phyloP scores from a whole-genome alignment of 1,140 invertebrate species.

The Nasonia longicornis region DNA sequence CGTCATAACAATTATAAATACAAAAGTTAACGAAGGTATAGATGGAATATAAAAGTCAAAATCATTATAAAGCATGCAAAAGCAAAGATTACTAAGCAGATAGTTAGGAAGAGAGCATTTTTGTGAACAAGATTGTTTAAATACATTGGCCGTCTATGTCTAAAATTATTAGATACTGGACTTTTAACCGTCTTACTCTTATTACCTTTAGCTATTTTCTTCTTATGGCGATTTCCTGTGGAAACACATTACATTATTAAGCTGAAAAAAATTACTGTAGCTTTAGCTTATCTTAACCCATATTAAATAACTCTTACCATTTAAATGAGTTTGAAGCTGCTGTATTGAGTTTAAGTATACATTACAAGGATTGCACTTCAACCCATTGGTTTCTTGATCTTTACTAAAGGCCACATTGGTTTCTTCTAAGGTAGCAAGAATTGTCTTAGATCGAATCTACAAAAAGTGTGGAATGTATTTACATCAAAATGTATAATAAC shows the following conservation, averaged over 20 bases:
- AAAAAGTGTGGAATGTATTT: conserved; percentile 22
- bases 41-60: conserved; percentile 59
- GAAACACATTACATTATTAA: conserved; percentile 40
- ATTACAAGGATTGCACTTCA: conserved; percentile 69
- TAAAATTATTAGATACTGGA: conserved; percentile 54
- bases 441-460: conserved; percentile 65
- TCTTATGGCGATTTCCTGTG: conserved; percentile 66
- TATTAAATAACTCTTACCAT: conserved; percentile 59
- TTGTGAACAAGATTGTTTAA: conserved; percentile 57
- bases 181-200: conserved; percentile 55
- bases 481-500: not conserved
- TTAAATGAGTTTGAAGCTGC: conserved; percentile 70
- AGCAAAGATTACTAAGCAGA: conserved; percentile 58
- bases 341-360: conserved; percentile 69
- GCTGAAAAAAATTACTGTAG: conserved; percentile 8
- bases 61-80: conserved; percentile 59
- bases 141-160: conserved; percentile 54
- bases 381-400: conserved; percentile 65
- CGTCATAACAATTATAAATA: conserved; percentile 26
- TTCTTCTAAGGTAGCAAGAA: conserved; percentile 66
- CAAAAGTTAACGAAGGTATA: conserved; percentile 48
- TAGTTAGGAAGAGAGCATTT: conserved; percentile 57
- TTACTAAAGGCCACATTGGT: conserved; percentile 65
- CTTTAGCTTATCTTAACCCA: not conserved
- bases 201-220: conserved; percentile 67